Evolutionary conservation across 2,113 vertebrate species (phyloP), one percentile per base, ranked within the genome.

Genomic region (Ginglymostoma cirratum): DNA sequence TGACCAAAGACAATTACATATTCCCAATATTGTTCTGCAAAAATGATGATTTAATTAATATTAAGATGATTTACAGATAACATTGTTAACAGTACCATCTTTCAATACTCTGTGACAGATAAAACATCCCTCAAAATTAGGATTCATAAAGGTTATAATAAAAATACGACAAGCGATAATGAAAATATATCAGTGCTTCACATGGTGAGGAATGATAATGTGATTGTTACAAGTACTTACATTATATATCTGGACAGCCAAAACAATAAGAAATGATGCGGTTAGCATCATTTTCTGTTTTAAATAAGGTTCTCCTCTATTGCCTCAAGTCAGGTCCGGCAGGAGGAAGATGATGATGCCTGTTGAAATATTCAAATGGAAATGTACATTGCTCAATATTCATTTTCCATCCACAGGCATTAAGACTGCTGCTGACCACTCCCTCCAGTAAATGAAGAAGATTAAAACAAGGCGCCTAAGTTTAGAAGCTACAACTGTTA

Each of bases 1-100:
- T 38, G 61, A 66, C 66, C 38, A 66, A 93, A 93, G 61, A 66
- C 5, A 38, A 38, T 66, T 67, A 17, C n/a, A 21, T 93, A 93
- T 66, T 66, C 89, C 23, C n/a, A 42, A 66, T 19, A 93, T n/a
- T 38, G 65, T 38, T 93, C 38, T 93, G 66, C 21, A 90, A 90
- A n/a, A 38, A n/a, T 17, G 65, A 93, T 93, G 65, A 93, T 93
- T 93, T 93, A 93, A 66, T 93, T 93, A 21, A 93, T 38, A 93
- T 38, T 93, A 66, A 38, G 30, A 67, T 93, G 89, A 93, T 93
- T 93, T 93, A 23, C n/a, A n/a, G 21, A 12, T 65, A 34, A 0
- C 27, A 61, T 90, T 30, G 61, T 34, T n/a, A 65, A 55, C 86
- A 89, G 48, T 55, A 90, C 27, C 30, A 61, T 61, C 87, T 90